Evolutionary conservation across 1,140 invertebrate genomes (phyloP), one percentile per base, ranked within the genome.

Genomic region (Leptinotarsa texana): DNA sequence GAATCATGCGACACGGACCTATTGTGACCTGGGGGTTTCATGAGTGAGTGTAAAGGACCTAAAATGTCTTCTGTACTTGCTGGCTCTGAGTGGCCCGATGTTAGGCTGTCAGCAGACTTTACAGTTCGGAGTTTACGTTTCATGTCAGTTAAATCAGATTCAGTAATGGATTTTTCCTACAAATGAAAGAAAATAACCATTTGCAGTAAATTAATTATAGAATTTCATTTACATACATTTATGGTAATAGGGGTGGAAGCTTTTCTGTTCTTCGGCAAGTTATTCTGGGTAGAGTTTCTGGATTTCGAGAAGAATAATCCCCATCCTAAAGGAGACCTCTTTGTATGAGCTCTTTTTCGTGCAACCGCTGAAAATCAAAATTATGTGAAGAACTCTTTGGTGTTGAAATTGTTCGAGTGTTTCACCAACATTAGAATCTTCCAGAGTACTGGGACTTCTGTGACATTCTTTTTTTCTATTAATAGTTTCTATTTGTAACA

Each of bases 1-100:
- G 95, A 97, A 85, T 97, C 95, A 83, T 96, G 95, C 0, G 95
- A 96, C 0, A 95, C 93, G 1, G 94, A 96, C 69, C 93, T 88
- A 80, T 88, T 89, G 73, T 89, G 88, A 2, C 88, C 88, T 27
- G 87, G 87, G 0, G 86, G 85, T 80, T 88, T 86, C 49, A 83
- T 85, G 24, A 83, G 74, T 18, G 73, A 79, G 75, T 83, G 85
- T 33, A 86, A 86, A 63, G 88, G 88, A 21, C 85, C 85, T 4
- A 88, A 75, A 33, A 87, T 80, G 21, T 85, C 84, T 75, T 85
- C 83, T 13, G 77, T 80, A 42, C 77, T 80, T 82, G 79, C 79
- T 76, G 87, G 79, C 85, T 87, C 80, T 83, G 86, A 78, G 85
- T 88, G 79, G 84, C 88, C 79, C 42, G 89, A 89, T 27, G 87